Base-by-base conservation (phyloP, 2,797 vertebrate species). In the Hyperoplus lanceolatus region DNA sequence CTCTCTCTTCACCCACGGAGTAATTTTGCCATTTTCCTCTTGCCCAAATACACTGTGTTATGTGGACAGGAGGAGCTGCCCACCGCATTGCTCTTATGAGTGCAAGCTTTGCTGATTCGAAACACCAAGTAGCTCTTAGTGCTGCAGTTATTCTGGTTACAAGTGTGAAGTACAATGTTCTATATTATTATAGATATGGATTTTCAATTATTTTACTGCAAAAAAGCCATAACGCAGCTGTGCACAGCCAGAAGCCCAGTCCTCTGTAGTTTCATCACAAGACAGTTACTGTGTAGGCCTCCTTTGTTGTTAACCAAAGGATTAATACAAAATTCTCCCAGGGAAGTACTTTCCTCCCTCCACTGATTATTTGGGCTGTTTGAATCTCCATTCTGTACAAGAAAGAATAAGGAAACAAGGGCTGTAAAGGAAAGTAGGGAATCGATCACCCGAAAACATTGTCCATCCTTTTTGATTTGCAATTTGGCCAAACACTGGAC, bases 201-300 rank as follows among this genome's bases (percentile, higher is more conserved):
- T 84, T 92, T 90, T 86, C 77, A 87, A 89, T 89, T 87, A 87
- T 75, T 90, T 71, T 71, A 75, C 54, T 77, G 69, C 67, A 75
- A 75, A 79, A 79, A 70, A 54, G 56, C 77, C 49, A 43, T 39
- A 55, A 84, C 78, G 80, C 61, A 73, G 77, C 70, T 76, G 61
- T 66, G 70, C 71, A 67, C 56, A 72, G 72, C 71, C 57, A 13
- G 77, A 61, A 57, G 63, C 82, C 60, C 63, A 49, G 49, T 16
- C 76, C 65, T 76, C 62, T 43, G 49, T 4, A 43, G 71, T 65
- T 68, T 81, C 68, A 80, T 83, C 66, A 66, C 66, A 50, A 79
- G 69, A 80, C 87, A 64, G 53, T 73, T 21, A 21, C 21, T 21
- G 21, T 21, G 21, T 70, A 84, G 73, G 78, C 54, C 70, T 71